Conservation (phyloP, 2,888 invertebrate species). For the Gandaritis pyraliata region DNA sequence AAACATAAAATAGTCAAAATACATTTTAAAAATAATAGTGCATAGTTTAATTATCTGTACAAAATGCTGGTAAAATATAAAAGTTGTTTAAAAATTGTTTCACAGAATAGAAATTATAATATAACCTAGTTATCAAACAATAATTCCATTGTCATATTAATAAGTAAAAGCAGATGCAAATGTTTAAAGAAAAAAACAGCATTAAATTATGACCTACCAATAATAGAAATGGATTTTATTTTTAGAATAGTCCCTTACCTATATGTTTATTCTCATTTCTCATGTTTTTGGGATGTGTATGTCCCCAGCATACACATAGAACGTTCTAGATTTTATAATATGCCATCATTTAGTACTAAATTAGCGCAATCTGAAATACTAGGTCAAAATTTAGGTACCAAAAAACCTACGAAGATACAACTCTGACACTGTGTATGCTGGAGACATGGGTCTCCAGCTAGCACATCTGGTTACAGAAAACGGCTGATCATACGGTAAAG, state of each 20-base stretch:
- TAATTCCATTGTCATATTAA: conserved; percentile 84
- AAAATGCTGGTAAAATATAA: conserved; percentile 80
- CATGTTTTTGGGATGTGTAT: too few relatives aligned
- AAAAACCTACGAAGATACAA: too few relatives aligned
- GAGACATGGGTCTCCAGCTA: too few relatives aligned
- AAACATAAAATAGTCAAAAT: conserved; percentile 50
- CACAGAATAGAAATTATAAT: conserved; percentile 71
- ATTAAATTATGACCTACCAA: conserved; percentile 85
- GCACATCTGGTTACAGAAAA: too few relatives aligned
- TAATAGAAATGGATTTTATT: conserved; percentile 75
- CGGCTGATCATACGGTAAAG: too few relatives aligned
- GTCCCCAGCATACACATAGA: too few relatives aligned
- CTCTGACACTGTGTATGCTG: too few relatives aligned
- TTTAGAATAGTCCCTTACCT: conserved; percentile 25
- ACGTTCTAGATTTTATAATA: too few relatives aligned
- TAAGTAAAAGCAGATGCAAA: conserved; percentile 82
- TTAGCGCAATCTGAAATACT: too few relatives aligned
- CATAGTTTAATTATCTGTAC: conserved; percentile 68
- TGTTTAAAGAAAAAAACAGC: conserved; percentile 81
- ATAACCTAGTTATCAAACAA: conserved; percentile 81
- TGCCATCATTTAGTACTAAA: too few relatives aligned
- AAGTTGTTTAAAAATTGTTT: conserved; percentile 83
- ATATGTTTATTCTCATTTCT: too few relatives aligned
- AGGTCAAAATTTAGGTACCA: too few relatives aligned
- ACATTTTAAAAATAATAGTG: conserved; percentile 62